These are phyloP conservation scores for Eulemur albifrons DNA, from an alignment of 2,797 vertebrate genomes.

Conservation along the genomic window DNA sequence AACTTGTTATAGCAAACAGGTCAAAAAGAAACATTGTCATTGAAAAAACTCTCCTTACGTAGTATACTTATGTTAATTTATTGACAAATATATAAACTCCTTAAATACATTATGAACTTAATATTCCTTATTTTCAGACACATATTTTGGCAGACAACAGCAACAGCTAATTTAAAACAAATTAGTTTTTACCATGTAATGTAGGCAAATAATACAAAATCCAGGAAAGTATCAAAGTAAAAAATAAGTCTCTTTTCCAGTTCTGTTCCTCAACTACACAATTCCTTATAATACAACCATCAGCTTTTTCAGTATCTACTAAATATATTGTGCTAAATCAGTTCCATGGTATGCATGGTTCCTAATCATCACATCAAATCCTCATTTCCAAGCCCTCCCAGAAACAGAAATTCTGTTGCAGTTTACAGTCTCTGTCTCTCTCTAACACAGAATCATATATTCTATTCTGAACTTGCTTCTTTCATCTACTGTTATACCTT, in stretches of 20 bases:
- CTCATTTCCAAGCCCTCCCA: neutral
- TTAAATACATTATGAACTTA: neutral
- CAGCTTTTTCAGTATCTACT: neutral
- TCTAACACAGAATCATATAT: neutral
- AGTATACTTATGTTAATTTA: neutral
- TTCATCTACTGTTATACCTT: neutral
- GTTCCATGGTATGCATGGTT: neutral
- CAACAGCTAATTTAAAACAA: neutral
- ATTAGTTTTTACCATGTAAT: neutral
- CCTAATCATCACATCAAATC: neutral
- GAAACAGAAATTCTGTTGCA: neutral
- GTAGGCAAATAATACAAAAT: neutral
- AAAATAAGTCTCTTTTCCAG: neutral
- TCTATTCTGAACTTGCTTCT: neutral
- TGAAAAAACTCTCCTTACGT: neutral
- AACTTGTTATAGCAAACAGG: neutral
- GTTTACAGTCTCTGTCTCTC: neutral
- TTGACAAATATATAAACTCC: neutral
- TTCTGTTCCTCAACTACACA: neutral
- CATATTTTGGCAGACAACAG: neutral
- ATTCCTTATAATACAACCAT: neutral
- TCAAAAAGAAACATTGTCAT: neutral
- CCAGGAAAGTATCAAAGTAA: neutral
- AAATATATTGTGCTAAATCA: neutral
- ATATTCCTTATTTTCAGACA: neutral